Evolutionary conservation across 1,140 invertebrate species (phyloP), one percentile per base, ranked within the genome.

Genomic region (Drosophila kurseongensis): DNA sequence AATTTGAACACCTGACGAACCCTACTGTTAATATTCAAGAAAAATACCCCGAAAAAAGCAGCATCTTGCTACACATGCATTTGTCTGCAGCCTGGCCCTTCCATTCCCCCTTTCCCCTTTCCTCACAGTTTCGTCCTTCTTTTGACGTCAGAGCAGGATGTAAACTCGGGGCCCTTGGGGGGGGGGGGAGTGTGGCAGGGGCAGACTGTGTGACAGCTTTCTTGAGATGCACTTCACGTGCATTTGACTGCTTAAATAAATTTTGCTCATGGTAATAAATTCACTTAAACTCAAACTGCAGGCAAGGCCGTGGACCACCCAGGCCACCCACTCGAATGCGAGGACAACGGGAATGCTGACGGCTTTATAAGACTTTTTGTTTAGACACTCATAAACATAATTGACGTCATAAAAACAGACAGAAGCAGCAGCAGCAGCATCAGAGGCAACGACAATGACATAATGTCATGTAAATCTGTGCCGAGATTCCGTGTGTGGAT

Each of bases 361-460:
- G 79, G 79, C 83, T 83, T 79, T 88, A 80, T 88, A 62, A 32
- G 81, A 88, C 75, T 88, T 88, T 85, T 88, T 88, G 83, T 88
- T 88, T 88, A 88, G 83, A 88, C 83, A 89, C 85, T 88, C 83
- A 88, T 88, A 88, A 88, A 88, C 83, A 88, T 88, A 88, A 88
- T 88, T 88, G 83, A 88, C 83, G 83, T 88, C 83, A 88, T 88
- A 88, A 88, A 88, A 83, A 86, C 75, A 88, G 81, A 85, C 81
- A 80, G 75, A 52, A 58, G 47, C 12, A 47, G 42, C 42, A 44
- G 16, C 45, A 38, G 50, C 12, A 40, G 38, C 16, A 42, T 41
- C 40, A 66, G 36, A 10, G 62, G 61, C 71, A 71, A 80, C 75
- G 71, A 85, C 79, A 88, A 88, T 86, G 83, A 86, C 83, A 86